These are phyloP conservation scores for Palythoa grandiflora DNA, from an alignment of 92 coral and sea anemone genomes.

Conservation along the genomic window DNA sequence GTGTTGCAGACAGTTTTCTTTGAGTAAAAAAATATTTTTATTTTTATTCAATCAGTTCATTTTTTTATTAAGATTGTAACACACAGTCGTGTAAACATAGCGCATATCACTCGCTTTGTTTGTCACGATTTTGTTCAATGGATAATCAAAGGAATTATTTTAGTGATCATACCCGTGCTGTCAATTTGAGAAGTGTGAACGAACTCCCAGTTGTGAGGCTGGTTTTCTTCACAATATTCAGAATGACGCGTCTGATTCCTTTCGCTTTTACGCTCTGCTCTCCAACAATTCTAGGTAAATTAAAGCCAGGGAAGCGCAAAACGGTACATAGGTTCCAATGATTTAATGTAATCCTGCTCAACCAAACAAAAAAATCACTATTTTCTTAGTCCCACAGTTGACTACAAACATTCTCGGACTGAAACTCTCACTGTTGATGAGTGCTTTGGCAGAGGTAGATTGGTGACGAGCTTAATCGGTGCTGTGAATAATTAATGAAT, in stretches of 20 bases:
- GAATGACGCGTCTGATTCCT: slow-evolving; percentile 9
- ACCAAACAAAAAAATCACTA: neutral
- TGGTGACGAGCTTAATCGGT: slow-evolving; percentile 12
- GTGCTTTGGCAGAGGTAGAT: neutral
- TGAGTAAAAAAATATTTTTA: too few species aligned
- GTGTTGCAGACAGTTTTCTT: too few species aligned
- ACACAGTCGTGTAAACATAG: neutral
- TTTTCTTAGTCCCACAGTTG: neutral
- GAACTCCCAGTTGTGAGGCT: neutral
- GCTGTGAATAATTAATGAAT: neutral
- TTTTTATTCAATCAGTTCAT: too few species aligned
- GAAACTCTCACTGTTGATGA: slow-evolving; percentile 1
- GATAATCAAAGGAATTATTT: slow-evolving; percentile 1
- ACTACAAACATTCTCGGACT: neutral
- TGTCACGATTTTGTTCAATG: slow-evolving; percentile 10
- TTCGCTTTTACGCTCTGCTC: neutral
- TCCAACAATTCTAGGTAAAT: neutral
- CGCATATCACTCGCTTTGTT: neutral
- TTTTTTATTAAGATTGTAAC: too few species aligned
- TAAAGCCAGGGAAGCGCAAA: slow-evolving; percentile 11
- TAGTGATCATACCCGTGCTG: slow-evolving; percentile 12
- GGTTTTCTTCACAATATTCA: neutral
- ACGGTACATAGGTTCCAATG: neutral
- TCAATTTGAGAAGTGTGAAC: slow-evolving; percentile 11
- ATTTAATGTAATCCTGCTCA: slow-evolving; percentile 1